Conservation (phyloP, 1,140 invertebrate species). For the Eurosta solidaginis region DNA sequence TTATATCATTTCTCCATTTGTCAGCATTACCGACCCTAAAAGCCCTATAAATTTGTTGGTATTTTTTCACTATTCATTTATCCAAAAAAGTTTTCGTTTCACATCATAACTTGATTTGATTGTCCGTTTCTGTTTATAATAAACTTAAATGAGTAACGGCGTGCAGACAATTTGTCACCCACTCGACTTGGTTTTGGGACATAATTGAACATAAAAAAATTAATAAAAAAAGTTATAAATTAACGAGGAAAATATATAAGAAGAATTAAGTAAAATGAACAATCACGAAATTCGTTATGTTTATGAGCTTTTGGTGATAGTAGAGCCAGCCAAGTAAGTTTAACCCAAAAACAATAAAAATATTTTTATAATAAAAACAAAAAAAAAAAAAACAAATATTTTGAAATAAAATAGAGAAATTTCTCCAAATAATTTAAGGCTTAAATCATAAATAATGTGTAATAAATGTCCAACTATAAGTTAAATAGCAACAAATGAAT, state of each 20-base stretch:
- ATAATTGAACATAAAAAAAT: background rate
- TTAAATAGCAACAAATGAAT: conserved; percentile 1
- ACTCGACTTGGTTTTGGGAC: background rate
- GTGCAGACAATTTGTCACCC: conserved; percentile 23
- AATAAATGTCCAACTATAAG: background rate
- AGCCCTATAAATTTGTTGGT: too few species aligned
- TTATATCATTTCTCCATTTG: too few species aligned
- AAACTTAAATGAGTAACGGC: background rate
- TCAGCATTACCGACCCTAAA: too few species aligned
- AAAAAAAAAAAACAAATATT: background rate
- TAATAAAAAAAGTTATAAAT: background rate
- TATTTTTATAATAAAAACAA: background rate
- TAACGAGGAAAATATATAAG: background rate
- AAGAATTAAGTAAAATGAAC: background rate
- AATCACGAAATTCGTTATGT: background rate
- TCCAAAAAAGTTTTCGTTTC: background rate
- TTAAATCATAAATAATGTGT: background rate
- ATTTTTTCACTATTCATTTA: background rate
- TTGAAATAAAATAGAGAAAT: background rate
- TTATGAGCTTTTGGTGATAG: background rate
- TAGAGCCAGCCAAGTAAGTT: background rate
- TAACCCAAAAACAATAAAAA: background rate
- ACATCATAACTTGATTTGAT: background rate
- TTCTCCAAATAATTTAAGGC: background rate
- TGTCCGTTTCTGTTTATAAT: background rate